phyloP scores from a whole-genome alignment of 2,113 vertebrate genomes.

The Steatornis caripensis region DNA sequence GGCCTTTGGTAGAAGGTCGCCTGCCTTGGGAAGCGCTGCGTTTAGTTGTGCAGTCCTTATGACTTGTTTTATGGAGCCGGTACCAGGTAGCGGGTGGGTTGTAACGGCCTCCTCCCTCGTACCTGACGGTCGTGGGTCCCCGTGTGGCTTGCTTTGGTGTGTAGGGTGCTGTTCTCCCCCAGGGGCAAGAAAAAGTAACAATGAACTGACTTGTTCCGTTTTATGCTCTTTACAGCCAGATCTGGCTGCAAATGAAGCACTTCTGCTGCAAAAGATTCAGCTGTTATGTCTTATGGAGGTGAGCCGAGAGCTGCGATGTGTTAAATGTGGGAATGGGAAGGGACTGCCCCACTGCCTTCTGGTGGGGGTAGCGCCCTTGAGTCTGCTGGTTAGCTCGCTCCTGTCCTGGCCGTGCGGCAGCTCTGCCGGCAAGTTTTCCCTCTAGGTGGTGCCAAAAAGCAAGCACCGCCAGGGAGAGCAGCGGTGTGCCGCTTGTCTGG shows the following conservation, averaged over 20 bases:
- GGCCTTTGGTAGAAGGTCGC: not conserved
- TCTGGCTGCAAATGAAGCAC: constrained; percentile 87
- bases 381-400: no score
- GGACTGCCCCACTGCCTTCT: not conserved
- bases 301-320: not conserved
- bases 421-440: no score
- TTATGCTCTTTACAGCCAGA: constrained; percentile 80
- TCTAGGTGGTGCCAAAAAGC: not conserved
- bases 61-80: not conserved
- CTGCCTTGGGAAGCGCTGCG: rapidly evolving
- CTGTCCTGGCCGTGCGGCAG: no score
- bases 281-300: constrained; percentile 98
- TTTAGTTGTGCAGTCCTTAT: not conserved
- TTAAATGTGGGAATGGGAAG: not conserved
- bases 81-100: not conserved
- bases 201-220: not conserved
- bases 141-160: rapidly evolving
- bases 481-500: rapidly evolving
- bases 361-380: not conserved
- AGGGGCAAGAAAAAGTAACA: rapidly evolving
- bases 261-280: constrained; percentile 96
- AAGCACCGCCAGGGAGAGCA: not conserved
- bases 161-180: not conserved
- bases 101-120: rapidly evolving
- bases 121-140: not conserved